Evolutionary conservation across 2,797 vertebrate genomes (phyloP).

Genomic region (Sebastes flavidus): DNA sequence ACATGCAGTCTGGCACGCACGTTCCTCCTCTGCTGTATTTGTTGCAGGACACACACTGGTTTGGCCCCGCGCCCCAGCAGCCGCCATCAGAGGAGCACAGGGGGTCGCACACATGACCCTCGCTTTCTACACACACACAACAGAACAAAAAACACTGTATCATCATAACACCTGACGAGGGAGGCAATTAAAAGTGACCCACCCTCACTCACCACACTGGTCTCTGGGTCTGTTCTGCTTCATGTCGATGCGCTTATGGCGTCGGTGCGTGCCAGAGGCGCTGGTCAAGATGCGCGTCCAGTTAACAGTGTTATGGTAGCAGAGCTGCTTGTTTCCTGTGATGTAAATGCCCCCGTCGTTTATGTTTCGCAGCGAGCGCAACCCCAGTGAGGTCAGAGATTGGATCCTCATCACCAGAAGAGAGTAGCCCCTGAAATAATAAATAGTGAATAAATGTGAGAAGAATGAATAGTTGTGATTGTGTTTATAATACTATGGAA

Average conservation of each 20-base stretch:
- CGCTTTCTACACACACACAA: slow-evolving; percentile 68
- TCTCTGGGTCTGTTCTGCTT: slow-evolving; percentile 80
- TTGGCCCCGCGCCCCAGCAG: slow-evolving; percentile 92
- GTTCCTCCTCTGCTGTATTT: slow-evolving; percentile 87
- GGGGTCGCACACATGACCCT: slow-evolving; percentile 87
- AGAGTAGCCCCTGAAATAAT: slow-evolving; percentile 84
- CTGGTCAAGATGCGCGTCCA: slow-evolving; percentile 85
- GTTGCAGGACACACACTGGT: slow-evolving; percentile 89
- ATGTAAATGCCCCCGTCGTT: slow-evolving; percentile 91
- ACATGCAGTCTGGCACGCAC: slow-evolving; percentile 89
- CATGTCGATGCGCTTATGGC: slow-evolving; percentile 73
- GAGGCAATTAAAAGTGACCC: not conserved
- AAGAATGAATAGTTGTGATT: not conserved
- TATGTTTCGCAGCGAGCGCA: slow-evolving; percentile 89
- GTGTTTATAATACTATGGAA: not conserved
- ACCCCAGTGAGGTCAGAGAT: slow-evolving; percentile 89
- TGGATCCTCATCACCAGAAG: slow-evolving; percentile 89
- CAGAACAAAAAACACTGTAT: not conserved
- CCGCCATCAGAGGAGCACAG: slow-evolving; percentile 91
- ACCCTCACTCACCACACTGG: slow-evolving; percentile 84
- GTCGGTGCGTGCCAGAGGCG: slow-evolving; percentile 46
- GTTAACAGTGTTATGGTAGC: slow-evolving; percentile 89
- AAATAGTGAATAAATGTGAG: not conserved
- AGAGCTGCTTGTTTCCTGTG: slow-evolving; percentile 89
- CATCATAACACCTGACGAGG: slow-evolving; percentile 31